phyloP scores from a whole-genome alignment of 2,797 vertebrate genomes.

The Cetoscarus ocellatus region DNA sequence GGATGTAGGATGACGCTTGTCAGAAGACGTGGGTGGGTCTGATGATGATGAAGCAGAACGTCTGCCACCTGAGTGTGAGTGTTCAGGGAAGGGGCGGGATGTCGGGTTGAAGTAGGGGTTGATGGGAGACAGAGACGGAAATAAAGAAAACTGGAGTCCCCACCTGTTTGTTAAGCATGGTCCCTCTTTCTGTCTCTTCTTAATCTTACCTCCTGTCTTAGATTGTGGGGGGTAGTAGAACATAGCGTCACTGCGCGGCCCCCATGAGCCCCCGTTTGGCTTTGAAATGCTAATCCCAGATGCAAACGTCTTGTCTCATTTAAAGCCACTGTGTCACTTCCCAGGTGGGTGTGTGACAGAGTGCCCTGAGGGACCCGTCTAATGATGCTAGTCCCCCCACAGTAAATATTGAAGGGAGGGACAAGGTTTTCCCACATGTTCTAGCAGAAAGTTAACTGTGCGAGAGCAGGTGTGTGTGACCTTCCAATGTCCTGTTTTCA shows the following conservation, averaged over 20 bases:
- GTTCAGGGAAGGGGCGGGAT: slow-evolving; percentile 43
- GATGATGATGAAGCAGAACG: slow-evolving; percentile 65
- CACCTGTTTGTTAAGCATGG: slow-evolving; percentile 70
- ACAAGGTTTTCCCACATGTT: slow-evolving; percentile 68
- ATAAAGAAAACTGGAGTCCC: slow-evolving; percentile 61
- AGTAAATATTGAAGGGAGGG: slow-evolving; percentile 79
- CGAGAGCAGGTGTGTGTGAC: slow-evolving; percentile 71
- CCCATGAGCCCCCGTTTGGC: slow-evolving; percentile 66
- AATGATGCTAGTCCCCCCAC: slow-evolving; percentile 71
- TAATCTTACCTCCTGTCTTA: slow-evolving; percentile 70
- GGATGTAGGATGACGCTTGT: slow-evolving; percentile 56
- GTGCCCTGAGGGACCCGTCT: slow-evolving; percentile 75
- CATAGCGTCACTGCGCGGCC: slow-evolving; percentile 60
- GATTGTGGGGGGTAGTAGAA: slow-evolving; percentile 33
- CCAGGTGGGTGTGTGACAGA: slow-evolving; percentile 82
- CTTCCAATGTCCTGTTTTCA: slow-evolving; percentile 72
- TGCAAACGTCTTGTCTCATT: slow-evolving; percentile 83
- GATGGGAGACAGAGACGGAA: slow-evolving; percentile 51
- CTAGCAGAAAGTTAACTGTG: slow-evolving; percentile 71
- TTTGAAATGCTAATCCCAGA: slow-evolving; percentile 85
- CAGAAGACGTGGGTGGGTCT: slow-evolving; percentile 52
- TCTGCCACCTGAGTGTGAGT: slow-evolving; percentile 59
- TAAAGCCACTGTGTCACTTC: slow-evolving; percentile 83
- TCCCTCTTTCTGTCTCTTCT: slow-evolving; percentile 58
- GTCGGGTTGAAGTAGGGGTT: slow-evolving; percentile 34